Percentiles rank a stretch among this genome's conserved stretches.
Conservation (phyloP, 2,888 invertebrate genomes). For the Altica lythri region DNA sequence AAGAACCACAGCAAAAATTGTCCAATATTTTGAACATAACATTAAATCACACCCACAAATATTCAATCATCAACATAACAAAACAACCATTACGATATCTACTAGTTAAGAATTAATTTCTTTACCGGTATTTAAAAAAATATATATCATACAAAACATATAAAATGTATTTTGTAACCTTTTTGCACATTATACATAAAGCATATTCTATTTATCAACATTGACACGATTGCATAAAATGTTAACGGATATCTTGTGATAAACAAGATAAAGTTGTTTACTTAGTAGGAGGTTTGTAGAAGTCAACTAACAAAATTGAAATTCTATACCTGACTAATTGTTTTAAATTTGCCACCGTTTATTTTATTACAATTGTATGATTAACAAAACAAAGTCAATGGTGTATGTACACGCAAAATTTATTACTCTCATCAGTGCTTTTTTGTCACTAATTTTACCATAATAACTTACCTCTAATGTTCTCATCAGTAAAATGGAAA, state of each 20-base stretch:
- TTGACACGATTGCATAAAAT: slow-evolving; percentile 15
- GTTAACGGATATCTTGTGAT: slow-evolving; percentile 12
- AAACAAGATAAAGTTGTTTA: slow-evolving; percentile 24
- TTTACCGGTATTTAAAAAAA: not conserved
- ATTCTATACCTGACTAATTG: not conserved
- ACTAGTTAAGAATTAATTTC: slow-evolving; percentile 9
- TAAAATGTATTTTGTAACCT: slow-evolving; percentile 5
- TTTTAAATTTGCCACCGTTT: not conserved
- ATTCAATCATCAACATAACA: slow-evolving; percentile 36
- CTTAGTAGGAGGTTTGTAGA: slow-evolving; percentile 12
- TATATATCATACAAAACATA: not conserved
- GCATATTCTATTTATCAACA: slow-evolving; percentile 4
- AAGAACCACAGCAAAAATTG: slow-evolving; percentile 36
- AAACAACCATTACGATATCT: slow-evolving; percentile 31
- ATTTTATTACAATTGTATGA: too few species aligned
- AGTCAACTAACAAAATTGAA: slow-evolving; percentile 1
- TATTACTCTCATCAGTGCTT: too few species aligned
- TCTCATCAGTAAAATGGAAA: too few species aligned
- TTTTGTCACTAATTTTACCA: too few species aligned
- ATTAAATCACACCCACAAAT: slow-evolving; percentile 36
- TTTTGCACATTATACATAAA: slow-evolving; percentile 10
- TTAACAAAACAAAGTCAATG: not conserved
- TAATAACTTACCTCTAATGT: too few species aligned
- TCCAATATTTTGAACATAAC: slow-evolving; percentile 37
- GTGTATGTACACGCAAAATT: too few species aligned